These are phyloP conservation scores for Nothobranchius kuhntae DNA, from an alignment of 2,113 vertebrate genomes.

Conservation along the genomic window DNA sequence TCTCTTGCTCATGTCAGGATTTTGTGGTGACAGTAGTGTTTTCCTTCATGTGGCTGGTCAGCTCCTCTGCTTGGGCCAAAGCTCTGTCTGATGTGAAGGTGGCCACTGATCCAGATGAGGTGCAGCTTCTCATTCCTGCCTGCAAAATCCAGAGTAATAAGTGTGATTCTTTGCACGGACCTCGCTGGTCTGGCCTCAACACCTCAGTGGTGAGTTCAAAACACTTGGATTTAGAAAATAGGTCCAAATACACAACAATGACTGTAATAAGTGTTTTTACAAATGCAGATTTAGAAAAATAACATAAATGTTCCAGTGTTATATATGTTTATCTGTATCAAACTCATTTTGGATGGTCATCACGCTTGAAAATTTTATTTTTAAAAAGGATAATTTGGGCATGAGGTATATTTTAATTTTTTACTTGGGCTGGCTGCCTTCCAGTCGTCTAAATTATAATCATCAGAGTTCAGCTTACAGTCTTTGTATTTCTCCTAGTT, in stretches of 20 bases:
- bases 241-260: not conserved
- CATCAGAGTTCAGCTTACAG: too few relatives aligned
- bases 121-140: conserved; percentile 89
- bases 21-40: conserved; percentile 97
- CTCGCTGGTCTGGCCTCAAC: conserved; percentile 95
- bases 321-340: too few relatives aligned
- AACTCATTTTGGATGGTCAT: too few relatives aligned
- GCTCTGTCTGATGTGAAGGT: conserved; percentile 94
- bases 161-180: conserved; percentile 86
- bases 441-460: too few relatives aligned
- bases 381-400: too few relatives aligned
- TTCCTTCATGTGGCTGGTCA: conserved; percentile 97
- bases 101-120: conserved; percentile 92
- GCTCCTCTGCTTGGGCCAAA: conserved; percentile 97
- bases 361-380: too few relatives aligned
- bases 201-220: conserved; percentile 90
- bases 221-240: not conserved
- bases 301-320: too few relatives aligned
- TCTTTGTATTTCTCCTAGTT: too few relatives aligned
- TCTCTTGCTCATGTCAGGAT: conserved; percentile 79
- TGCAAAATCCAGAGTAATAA: conserved; percentile 91
- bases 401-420: too few relatives aligned
- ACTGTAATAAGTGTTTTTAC: too few relatives aligned
- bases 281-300: too few relatives aligned
- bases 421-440: too few relatives aligned